Evolutionary conservation across 2,797 vertebrate genomes (phyloP).

Genomic region (Etheostoma perlongum): DNA sequence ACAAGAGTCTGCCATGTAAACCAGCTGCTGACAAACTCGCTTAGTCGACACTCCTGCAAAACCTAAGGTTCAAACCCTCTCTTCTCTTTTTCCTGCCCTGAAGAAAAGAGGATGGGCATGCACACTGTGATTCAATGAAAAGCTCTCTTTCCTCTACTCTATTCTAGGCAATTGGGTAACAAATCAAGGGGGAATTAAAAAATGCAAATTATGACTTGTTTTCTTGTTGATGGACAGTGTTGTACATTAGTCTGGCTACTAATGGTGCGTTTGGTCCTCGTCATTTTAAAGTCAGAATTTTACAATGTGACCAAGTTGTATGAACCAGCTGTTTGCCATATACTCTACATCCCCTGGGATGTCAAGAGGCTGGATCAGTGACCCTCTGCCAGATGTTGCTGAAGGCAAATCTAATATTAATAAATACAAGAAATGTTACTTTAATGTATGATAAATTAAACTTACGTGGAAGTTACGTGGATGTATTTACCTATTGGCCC

Average conservation of each 20-base stretch:
- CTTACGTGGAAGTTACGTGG: background rate
- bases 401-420: background rate
- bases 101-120: conserved; percentile 32
- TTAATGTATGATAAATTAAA: background rate
- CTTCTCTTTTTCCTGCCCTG: background rate
- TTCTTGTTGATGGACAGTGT: conserved; percentile 16
- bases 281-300: conserved; percentile 45
- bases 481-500: background rate
- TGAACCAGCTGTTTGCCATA: background rate
- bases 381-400: background rate
- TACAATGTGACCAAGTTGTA: background rate
- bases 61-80: background rate
- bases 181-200: background rate
- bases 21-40: background rate
- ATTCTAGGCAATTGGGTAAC: background rate
- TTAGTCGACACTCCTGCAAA: conserved; percentile 35
- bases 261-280: conserved; percentile 9
- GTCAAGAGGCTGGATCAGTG: conserved; percentile 13
- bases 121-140: conserved; percentile 3
- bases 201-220: background rate
- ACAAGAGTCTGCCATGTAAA: conserved; percentile 87
- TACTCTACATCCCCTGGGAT: background rate
- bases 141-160: background rate
- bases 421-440: background rate
- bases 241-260: conserved; percentile 16